Conservation (phyloP, 2,888 invertebrate genomes). For the Eilema sororculum region DNA sequence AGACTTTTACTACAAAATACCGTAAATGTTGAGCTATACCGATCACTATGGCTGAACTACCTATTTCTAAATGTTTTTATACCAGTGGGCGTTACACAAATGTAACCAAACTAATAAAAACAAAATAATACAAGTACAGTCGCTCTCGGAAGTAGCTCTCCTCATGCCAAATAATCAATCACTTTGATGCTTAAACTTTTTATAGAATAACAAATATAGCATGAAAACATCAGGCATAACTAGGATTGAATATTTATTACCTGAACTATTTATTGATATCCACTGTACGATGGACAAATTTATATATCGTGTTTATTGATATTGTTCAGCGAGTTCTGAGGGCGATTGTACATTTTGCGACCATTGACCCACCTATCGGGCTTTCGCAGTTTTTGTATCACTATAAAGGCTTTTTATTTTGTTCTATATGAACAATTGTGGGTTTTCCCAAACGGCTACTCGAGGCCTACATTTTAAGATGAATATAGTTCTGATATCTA, state of each 20-base stretch:
- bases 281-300: neutral
- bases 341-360: slow-evolving; percentile 6
- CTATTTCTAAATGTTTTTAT: neutral
- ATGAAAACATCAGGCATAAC: no score
- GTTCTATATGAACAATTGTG: slow-evolving; percentile 11
- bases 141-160: neutral
- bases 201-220: neutral
- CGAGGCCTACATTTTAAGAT: slow-evolving; percentile 13
- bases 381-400: slow-evolving; percentile 20
- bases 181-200: neutral
- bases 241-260: no score
- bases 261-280: neutral
- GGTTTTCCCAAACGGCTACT: slow-evolving; percentile 20
- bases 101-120: neutral
- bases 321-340: neutral
- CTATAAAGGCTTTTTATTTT: slow-evolving; percentile 12
- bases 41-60: neutral
- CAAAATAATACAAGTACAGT: neutral
- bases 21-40: neutral
- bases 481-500: neutral
- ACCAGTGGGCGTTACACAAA: neutral
- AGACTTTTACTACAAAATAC: neutral
- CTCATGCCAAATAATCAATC: neutral
- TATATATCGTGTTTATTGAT: neutral
- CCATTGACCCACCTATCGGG: slow-evolving; percentile 21